Evolutionary conservation across 2,797 vertebrate species (phyloP), one percentile per base, ranked within the genome.

Genomic region (Sphaeramia orbicularis): DNA sequence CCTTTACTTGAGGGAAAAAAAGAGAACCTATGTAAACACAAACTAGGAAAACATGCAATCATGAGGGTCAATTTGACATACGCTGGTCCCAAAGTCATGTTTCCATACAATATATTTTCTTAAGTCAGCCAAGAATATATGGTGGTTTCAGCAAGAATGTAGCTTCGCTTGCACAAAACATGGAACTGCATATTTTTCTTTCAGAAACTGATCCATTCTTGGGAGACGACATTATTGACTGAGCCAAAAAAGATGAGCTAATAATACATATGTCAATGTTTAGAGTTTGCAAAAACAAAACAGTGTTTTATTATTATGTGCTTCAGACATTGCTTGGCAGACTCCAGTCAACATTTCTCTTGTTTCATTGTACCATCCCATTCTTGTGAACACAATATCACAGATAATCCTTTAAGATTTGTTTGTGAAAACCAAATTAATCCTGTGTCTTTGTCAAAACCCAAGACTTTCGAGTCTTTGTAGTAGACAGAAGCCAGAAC

Each of bases 141-240:
- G 42, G 70, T 47, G 76, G 86, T 85, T 89, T 87, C 42, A 71
- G 72, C 76, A 84, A 74, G 75, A 89, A 78, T 91, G 65, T 67
- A 71, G 62, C 64, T 27, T 16, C 36, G 35, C 58, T 52, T 74
- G 32, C 32, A 44, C 72, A 81, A 56, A 88, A 88, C 76, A 81
- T 9, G 59, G 42, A 55, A 71, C 56, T 86, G 71, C 78, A 86
- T 74, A 86, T 76, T 88, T 84, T 88, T 79, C 49, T 66, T 53
- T 76, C 7, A 47, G 47, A 66, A 52, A 65, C 35, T 65, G 65
- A 40, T 47, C 54, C 35, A 9, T 71, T 77, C 76, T 85, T 79
- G 69, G 86, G 87, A 81, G 71, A 81, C 80, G 79, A 55, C 69
- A 63, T 19, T 51, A 51, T 48, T 11, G 10, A 79, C 56, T 19